Evolutionary conservation across 2,113 vertebrate species (phyloP).

Genomic region (Halcyon senegalensis): DNA sequence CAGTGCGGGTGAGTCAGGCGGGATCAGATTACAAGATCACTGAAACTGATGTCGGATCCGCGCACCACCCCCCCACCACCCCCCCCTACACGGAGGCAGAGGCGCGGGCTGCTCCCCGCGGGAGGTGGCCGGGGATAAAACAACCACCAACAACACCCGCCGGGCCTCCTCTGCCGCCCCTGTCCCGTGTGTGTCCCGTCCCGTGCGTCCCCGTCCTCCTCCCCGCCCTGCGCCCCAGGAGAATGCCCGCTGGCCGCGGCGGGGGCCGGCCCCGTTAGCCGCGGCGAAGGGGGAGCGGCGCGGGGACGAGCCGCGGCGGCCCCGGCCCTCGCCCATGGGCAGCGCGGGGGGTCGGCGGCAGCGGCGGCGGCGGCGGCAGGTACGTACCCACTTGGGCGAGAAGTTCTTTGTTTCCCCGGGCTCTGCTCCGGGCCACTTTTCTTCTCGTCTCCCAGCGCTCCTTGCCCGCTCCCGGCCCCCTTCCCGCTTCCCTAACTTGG

Average conservation of each 20-base stretch:
- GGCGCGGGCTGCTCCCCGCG: constrained; percentile 10
- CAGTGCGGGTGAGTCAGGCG: constrained; percentile 75
- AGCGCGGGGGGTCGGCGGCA: not conserved
- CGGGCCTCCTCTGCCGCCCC: not conserved
- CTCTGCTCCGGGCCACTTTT: not conserved
- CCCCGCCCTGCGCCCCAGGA: no score
- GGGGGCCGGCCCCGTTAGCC: not conserved
- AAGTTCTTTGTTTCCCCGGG: constrained; percentile 39
- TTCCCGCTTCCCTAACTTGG: not conserved
- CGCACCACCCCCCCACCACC: not conserved
- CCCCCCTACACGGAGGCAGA: not conserved
- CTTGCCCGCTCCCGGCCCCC: not conserved
- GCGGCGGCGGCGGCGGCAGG: constrained; percentile 27
- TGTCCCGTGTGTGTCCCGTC: not conserved
- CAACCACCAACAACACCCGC: not conserved
- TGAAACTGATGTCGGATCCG: constrained; percentile 67
- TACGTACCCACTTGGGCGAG: constrained; percentile 17
- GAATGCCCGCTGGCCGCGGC: not conserved
- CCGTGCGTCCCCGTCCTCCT: not conserved
- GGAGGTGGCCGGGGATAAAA: constrained; percentile 10
- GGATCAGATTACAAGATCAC: constrained; percentile 78
- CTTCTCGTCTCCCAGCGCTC: not conserved
- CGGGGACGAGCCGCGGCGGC: not conserved
- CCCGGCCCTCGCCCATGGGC: constrained; percentile 26
- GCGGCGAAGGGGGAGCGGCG: not conserved